phyloP scores from a whole-genome alignment of 2,888 invertebrate species.

The Pterostichus niger region DNA sequence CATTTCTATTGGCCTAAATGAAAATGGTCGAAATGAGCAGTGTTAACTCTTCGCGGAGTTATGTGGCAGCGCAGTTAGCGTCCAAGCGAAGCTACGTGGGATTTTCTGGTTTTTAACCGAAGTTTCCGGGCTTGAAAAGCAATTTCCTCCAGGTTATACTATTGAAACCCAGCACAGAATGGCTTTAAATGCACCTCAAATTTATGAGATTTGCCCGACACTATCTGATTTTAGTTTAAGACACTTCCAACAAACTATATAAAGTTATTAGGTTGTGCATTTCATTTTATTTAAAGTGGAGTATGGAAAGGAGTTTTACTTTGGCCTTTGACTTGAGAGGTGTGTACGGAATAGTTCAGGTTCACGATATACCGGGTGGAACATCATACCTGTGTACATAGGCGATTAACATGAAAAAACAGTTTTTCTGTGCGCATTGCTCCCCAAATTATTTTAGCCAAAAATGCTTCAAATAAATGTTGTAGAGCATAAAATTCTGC shows the following conservation, averaged over 20 bases:
- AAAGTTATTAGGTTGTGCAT: background rate
- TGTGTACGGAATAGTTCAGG: too few species aligned
- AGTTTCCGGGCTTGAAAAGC: constrained; percentile 47
- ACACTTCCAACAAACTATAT: background rate
- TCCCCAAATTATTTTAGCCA: too few species aligned
- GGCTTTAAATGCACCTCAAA: constrained; percentile 36
- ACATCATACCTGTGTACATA: too few species aligned
- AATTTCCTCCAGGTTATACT: constrained; percentile 36
- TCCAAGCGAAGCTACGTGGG: constrained; percentile 2
- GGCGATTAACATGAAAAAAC: too few species aligned
- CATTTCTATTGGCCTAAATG: too few species aligned
- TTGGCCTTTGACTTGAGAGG: too few species aligned
- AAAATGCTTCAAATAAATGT: too few species aligned
- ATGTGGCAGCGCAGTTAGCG: constrained; percentile 14
- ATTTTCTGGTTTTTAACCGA: constrained; percentile 46
- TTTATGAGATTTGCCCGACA: constrained; percentile 28
- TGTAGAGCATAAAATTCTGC: too few species aligned
- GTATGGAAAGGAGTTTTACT: too few species aligned
- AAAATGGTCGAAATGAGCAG: background rate
- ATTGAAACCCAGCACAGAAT: constrained; percentile 4
- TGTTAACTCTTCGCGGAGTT: constrained; percentile 7
- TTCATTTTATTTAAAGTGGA: background rate
- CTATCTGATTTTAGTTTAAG: background rate
- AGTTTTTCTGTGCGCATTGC: too few species aligned
- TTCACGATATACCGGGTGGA: too few species aligned